Percentiles rank a stretch among this genome's conserved stretches.
Conservation (phyloP, 1,140 invertebrate genomes). For the Hyles vespertilio region DNA sequence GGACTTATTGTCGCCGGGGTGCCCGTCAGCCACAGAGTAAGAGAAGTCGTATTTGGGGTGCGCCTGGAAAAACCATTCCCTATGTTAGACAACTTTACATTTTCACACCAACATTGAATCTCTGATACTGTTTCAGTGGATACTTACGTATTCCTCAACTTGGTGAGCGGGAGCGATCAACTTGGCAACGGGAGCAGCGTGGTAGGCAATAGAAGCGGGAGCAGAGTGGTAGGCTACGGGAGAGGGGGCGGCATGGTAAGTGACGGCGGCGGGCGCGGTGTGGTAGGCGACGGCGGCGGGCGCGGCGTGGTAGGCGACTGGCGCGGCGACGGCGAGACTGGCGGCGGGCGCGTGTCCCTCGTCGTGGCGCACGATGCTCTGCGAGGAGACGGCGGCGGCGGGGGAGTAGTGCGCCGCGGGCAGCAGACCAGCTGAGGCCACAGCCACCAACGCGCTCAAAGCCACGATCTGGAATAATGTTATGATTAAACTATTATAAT, state of each 20-base stretch:
- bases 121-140: not conserved
- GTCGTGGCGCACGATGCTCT: slow-evolving; percentile 43
- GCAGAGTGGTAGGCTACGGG: slow-evolving; percentile 16
- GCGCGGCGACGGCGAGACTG: slow-evolving; percentile 37
- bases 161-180: slow-evolving; percentile 16
- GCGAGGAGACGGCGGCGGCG: slow-evolving; percentile 35
- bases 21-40: slow-evolving; percentile 32
- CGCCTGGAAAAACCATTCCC: no score
- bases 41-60: slow-evolving; percentile 23
- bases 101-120: no score
- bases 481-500: not conserved
- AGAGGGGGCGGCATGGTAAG: slow-evolving; percentile 8
- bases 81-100: no score
- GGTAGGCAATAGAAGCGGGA: not conserved
- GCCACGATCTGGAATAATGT: slow-evolving; percentile 38
- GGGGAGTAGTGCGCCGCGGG: slow-evolving; percentile 39
- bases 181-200: no score
- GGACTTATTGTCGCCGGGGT: slow-evolving; percentile 16
- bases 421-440: slow-evolving; percentile 45
- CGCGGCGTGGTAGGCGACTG: slow-evolving; percentile 26
- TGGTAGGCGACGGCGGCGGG: slow-evolving; percentile 17
- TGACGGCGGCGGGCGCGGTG: slow-evolving; percentile 4
- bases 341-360: slow-evolving; percentile 27
- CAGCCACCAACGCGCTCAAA: slow-evolving; percentile 46
- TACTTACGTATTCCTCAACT: slow-evolving; percentile 28